Evolutionary conservation across 2,113 vertebrate genomes (phyloP).

Genomic region (Entelurus aequoreus): DNA sequence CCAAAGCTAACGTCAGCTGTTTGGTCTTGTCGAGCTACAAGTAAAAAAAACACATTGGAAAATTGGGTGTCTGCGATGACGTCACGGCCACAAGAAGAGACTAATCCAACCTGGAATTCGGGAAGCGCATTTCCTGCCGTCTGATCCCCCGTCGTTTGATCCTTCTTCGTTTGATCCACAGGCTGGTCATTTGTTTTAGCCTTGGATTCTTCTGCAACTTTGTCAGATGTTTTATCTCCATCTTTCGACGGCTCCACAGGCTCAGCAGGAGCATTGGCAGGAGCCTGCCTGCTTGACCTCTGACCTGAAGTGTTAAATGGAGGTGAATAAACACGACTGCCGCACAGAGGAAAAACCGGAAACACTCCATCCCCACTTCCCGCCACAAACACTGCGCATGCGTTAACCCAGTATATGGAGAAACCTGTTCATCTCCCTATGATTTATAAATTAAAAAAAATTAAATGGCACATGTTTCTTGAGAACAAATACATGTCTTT

Average conservation of each 20-base stretch:
- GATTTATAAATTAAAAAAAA: no score
- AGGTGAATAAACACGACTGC: no score
- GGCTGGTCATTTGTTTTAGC: fast-evolving
- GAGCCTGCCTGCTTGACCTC: slow-evolving; percentile 5
- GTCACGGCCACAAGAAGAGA: not conserved
- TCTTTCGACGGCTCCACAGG: fast-evolving
- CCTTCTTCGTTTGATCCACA: not conserved
- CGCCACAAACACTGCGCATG: no score
- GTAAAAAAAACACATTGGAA: slow-evolving; percentile 15
- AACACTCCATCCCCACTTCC: no score
- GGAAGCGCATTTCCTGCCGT: not conserved
- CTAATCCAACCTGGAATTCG: slow-evolving; percentile 21
- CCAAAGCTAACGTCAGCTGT: slow-evolving; percentile 49
- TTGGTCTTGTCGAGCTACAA: slow-evolving; percentile 39
- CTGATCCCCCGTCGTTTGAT: not conserved
- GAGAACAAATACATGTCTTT: no score
- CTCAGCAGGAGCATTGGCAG: not conserved
- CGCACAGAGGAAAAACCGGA: no score
- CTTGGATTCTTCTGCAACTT: not conserved
- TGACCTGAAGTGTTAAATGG: no score
- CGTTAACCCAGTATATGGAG: no score
- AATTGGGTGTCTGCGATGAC: not conserved
- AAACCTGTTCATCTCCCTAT: no score
- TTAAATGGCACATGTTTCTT: no score
- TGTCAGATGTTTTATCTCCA: not conserved